Evolutionary conservation across 2,888 invertebrate genomes (phyloP).

Genomic region (Pomacea canaliculata): DNA sequence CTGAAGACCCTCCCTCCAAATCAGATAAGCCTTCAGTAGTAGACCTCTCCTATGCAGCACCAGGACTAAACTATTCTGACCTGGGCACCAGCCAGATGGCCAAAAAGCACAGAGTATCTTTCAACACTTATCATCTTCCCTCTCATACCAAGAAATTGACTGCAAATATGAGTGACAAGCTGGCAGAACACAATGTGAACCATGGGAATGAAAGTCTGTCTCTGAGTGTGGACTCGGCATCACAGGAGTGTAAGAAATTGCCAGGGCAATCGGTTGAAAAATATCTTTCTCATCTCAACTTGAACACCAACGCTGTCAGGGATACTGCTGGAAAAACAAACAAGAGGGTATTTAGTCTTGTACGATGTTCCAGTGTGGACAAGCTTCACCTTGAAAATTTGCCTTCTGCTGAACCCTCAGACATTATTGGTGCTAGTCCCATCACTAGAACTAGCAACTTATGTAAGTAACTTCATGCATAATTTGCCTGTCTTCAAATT

Average conservation of each 20-base stretch:
- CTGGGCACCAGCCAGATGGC: slow-evolving; percentile 21
- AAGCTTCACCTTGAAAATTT: not conserved
- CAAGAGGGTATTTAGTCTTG: not conserved
- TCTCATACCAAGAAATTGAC: not conserved
- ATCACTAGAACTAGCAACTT: slow-evolving; percentile 33
- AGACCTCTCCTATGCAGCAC: slow-evolving; percentile 27
- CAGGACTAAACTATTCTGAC: slow-evolving; percentile 37
- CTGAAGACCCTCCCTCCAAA: not conserved
- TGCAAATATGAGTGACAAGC: not conserved
- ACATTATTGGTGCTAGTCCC: slow-evolving; percentile 49
- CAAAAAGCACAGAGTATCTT: not conserved
- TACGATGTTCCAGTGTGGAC: slow-evolving; percentile 48
- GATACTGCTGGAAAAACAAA: no score
- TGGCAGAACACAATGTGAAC: not conserved
- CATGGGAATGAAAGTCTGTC: not conserved
- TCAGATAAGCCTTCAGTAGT: slow-evolving; percentile 14
- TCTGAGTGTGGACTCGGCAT: not conserved
- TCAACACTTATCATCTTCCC: not conserved
- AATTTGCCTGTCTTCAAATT: no score
- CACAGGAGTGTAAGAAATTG: slow-evolving; percentile 3
- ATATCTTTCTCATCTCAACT: slow-evolving; percentile 7
- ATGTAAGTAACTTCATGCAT: slow-evolving; percentile 11
- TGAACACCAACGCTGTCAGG: not conserved
- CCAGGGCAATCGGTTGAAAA: slow-evolving; percentile 5
- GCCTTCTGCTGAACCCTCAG: not conserved